These are phyloP conservation scores for Brachyopa scutellaris DNA, from an alignment of 2,888 invertebrate genomes.

Conservation along the genomic window DNA sequence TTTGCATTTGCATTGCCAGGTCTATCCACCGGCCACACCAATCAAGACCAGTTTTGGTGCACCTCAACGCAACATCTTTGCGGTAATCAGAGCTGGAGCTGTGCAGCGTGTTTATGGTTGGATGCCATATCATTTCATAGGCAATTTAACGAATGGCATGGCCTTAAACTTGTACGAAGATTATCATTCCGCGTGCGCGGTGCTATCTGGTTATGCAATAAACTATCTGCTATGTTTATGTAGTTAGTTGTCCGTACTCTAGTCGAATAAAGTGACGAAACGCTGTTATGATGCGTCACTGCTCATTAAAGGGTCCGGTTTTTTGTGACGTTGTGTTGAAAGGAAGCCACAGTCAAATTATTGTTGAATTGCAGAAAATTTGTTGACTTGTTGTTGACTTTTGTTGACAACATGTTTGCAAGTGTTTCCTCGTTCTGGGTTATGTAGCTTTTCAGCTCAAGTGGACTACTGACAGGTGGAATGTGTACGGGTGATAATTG, in stretches of 20 bases:
- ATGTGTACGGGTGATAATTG: no score
- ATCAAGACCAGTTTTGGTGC: slow-evolving; percentile 19
- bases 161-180: slow-evolving; percentile 10
- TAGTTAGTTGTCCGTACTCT: not conserved
- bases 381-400: no score
- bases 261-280: slow-evolving; percentile 10
- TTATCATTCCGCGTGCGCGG: slow-evolving; percentile 7
- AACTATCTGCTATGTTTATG: slow-evolving; percentile 15
- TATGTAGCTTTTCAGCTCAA: no score
- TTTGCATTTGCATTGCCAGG: slow-evolving; percentile 36
- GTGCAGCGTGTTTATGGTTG: not conserved
- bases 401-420: no score
- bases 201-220: slow-evolving; percentile 30
- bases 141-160: slow-evolving; percentile 39
- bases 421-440: no score
- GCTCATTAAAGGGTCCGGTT: slow-evolving; percentile 8
- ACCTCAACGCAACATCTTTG: not conserved
- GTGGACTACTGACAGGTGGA: no score
- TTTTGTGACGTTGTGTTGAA: not conserved
- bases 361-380: not conserved
- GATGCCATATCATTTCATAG: slow-evolving; percentile 7
- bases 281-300: not conserved
- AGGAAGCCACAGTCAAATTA: slow-evolving; percentile 1
- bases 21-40: not conserved
- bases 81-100: slow-evolving; percentile 10